These are phyloP conservation scores for Sarcophaga subvicina DNA, from an alignment of 2,888 invertebrate genomes.

Conservation along the genomic window DNA sequence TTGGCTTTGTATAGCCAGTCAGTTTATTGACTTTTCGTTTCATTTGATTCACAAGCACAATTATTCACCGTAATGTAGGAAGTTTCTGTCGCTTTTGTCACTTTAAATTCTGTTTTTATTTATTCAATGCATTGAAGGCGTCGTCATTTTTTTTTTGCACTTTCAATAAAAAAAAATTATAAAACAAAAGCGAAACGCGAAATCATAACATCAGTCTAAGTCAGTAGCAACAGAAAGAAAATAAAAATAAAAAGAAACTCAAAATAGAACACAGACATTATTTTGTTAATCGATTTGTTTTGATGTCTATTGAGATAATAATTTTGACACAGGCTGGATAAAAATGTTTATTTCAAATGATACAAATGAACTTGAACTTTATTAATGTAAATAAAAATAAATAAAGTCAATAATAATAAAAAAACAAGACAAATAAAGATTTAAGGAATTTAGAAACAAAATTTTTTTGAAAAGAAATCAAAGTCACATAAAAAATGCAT, in stretches of 20 bases:
- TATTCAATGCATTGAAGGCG: slow-evolving; percentile 46
- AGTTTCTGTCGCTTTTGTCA: slow-evolving; percentile 43
- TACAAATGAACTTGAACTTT: slow-evolving; percentile 53
- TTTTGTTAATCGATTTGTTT: slow-evolving; percentile 33
- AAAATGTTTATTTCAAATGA: slow-evolving; percentile 24
- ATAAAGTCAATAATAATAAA: background rate
- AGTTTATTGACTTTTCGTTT: slow-evolving; percentile 62
- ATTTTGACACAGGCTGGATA: slow-evolving; percentile 29
- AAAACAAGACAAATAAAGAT: slow-evolving; percentile 10
- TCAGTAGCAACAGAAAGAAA: background rate
- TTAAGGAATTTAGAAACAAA: background rate
- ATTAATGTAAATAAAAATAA: background rate
- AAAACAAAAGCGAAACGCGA: background rate
- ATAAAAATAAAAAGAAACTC: no score
- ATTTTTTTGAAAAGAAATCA: background rate
- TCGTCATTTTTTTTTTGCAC: background rate
- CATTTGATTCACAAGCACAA: background rate
- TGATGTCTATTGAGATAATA: slow-evolving; percentile 5
- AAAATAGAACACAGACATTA: slow-evolving; percentile 14
- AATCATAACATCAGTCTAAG: background rate
- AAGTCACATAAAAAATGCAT: background rate
- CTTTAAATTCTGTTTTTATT: slow-evolving; percentile 4
- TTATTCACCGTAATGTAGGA: slow-evolving; percentile 45
- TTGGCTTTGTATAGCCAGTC: slow-evolving; percentile 16
- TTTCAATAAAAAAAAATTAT: background rate